These are phyloP conservation scores for Tachysurus fulvidraco DNA, from an alignment of 2,113 vertebrate species.

Conservation along the genomic window DNA sequence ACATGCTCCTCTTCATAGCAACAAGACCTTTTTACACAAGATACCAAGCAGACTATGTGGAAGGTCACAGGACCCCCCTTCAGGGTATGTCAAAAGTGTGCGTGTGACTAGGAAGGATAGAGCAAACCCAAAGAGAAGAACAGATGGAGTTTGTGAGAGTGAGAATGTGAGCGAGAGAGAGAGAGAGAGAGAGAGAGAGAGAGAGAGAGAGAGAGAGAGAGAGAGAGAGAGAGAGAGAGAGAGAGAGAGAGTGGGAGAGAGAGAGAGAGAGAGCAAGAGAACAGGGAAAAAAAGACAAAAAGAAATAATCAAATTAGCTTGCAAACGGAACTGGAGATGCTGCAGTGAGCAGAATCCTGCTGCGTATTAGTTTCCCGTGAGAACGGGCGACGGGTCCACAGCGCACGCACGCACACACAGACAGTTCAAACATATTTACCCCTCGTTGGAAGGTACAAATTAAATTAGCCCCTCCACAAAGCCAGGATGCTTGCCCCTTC, in stretches of 20 bases:
- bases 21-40: slow-evolving; percentile 75
- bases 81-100: slow-evolving; percentile 54
- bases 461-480: slow-evolving; percentile 97
- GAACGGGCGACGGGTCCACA: slow-evolving; percentile 85
- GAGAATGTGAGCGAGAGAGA: slow-evolving; percentile 41
- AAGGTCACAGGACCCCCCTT: slow-evolving; percentile 77
- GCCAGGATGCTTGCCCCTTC: slow-evolving; percentile 98
- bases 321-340: slow-evolving; percentile 83
- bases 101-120: slow-evolving; percentile 58
- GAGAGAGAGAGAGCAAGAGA: slow-evolving; percentile 38
- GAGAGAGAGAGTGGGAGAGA: slow-evolving; percentile 45
- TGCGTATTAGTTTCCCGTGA: slow-evolving; percentile 92
- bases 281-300: slow-evolving; percentile 66
- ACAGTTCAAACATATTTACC: slow-evolving; percentile 98
- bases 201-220: slow-evolving; percentile 47
- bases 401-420: slow-evolving; percentile 84
- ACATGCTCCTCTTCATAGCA: slow-evolving; percentile 72
- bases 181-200: slow-evolving; percentile 48
- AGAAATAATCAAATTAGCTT: slow-evolving; percentile 93
- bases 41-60: slow-evolving; percentile 77
- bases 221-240: slow-evolving; percentile 46
- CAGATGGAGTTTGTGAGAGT: slow-evolving; percentile 54
- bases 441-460: slow-evolving; percentile 99
- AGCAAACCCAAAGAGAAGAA: slow-evolving; percentile 61
- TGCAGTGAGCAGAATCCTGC: slow-evolving; percentile 84